phyloP scores from a whole-genome alignment of 2,888 invertebrate species.

The Myopa testacea region DNA sequence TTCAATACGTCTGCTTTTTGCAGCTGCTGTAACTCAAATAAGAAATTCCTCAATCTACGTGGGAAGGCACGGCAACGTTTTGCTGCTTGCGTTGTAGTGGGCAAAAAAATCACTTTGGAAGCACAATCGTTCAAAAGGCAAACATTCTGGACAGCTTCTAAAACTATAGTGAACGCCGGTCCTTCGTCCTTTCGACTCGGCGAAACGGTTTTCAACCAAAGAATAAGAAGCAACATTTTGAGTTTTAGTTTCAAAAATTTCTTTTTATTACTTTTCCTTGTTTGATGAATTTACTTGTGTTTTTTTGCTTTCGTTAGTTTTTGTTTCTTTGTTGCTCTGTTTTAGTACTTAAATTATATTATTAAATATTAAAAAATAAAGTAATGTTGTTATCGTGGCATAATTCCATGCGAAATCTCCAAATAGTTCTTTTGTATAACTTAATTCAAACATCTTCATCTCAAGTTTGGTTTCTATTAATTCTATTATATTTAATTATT shows the following conservation, averaged over 20 bases:
- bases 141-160: no score
- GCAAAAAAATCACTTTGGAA: slow-evolving; percentile 56
- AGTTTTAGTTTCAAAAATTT: slow-evolving; percentile 45
- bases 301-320: slow-evolving; percentile 32
- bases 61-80: no score
- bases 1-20: no score
- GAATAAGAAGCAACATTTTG: slow-evolving; percentile 42
- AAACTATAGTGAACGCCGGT: no score
- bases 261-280: slow-evolving; percentile 36
- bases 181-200: no score
- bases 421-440: slow-evolving; percentile 28
- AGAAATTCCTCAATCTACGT: no score
- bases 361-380: slow-evolving; percentile 41
- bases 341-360: slow-evolving; percentile 41
- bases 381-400: slow-evolving; percentile 32
- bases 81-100: neutral
- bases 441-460: slow-evolving; percentile 18
- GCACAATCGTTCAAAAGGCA: slow-evolving; percentile 61
- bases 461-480: slow-evolving; percentile 26
- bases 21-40: no score
- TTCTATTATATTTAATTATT: slow-evolving; percentile 21
- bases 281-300: slow-evolving; percentile 37
- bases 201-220: neutral
- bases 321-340: slow-evolving; percentile 35
- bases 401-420: slow-evolving; percentile 26